Evolutionary conservation across 2,888 invertebrate species (phyloP), one percentile per base, ranked within the genome.

Genomic region (Taenaris catops): DNA sequence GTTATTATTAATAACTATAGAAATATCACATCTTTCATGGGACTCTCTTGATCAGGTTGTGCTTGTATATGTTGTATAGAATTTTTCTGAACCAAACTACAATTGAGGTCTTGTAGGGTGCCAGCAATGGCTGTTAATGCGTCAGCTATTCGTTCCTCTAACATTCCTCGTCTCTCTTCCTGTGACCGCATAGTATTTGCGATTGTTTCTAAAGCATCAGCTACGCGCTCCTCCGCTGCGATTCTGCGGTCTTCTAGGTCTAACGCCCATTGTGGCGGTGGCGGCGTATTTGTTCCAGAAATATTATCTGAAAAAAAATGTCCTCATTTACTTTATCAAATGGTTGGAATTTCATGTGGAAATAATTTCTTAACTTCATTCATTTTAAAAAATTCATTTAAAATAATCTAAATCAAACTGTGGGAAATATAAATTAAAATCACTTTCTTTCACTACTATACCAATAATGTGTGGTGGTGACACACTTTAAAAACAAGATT

Each of bases 181-280:
- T 78, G 78, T 1, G 53, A 41, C 11, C 53, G 63, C 66, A 80
- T 68, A 1, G 67, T 51, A 1, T 51, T 48, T 4, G 73, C 74
- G 27, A 80, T 78, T 2, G 76, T 61, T 35, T 72, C 70, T 8
- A 83, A 33, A 0, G 83, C 80, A 1, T 57, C 62, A 0, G 83
- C 83, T 56, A 73, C 72, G 8, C 80, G 58, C 43, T 83, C 83
- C 28, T 81, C 72, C 1, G 76, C 74, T 31, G 71, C 63, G 44
- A 78, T 63, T 36, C 78, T 62, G 0, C 81, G 60, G 36, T 81
- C 75, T 53, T 83, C 83, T 18, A 78, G 52, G 1, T 75, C 70
- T 34, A 80, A 27, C 0, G 73, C 80, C 83, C 83, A 81, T 50
- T 64, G 69, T 1, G 83, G 83, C 12, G 81, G 80, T 4, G 78